Percentiles rank a stretch among this genome's conserved stretches.
Evolutionary conservation across 64 coral and sea anemone species (phyloP).

Genomic region (Montipora foliosa): DNA sequence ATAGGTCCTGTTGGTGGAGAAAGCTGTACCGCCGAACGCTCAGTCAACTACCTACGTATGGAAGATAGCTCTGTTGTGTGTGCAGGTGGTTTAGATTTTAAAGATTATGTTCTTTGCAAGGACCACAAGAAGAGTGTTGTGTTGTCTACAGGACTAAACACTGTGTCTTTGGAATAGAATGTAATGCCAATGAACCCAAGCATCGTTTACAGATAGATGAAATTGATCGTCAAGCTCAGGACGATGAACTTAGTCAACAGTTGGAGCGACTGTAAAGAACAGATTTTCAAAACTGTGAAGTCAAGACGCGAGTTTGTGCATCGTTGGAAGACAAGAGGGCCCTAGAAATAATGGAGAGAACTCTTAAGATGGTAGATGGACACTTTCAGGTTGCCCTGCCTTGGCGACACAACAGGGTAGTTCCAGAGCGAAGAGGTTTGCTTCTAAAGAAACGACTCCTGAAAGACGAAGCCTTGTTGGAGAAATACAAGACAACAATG

Average conservation of each 20-base stretch:
- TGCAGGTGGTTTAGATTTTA: background rate
- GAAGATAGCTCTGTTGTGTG: background rate
- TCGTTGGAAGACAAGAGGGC: too few relatives aligned
- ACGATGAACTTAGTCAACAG: background rate
- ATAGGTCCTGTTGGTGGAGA: slow-evolving; percentile 14
- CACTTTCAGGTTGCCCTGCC: too few relatives aligned
- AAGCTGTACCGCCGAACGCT: background rate
- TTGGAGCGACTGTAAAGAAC: background rate
- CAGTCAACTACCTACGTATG: background rate
- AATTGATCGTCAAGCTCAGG: background rate
- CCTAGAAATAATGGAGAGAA: too few relatives aligned
- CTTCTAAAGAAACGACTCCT: too few relatives aligned
- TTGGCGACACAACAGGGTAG: too few relatives aligned
- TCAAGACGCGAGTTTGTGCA: background rate
- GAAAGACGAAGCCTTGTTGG: too few relatives aligned
- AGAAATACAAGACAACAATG: too few relatives aligned
- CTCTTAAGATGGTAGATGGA: too few relatives aligned
- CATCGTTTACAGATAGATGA: background rate
- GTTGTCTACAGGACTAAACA: background rate
- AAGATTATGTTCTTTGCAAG: background rate
- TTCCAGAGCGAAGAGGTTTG: too few relatives aligned
- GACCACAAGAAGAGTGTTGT: background rate
- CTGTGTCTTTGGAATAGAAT: background rate
- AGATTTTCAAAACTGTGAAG: background rate
- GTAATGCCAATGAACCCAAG: background rate